A percentile compares a stretch with the other conserved stretches of the same genome.
phyloP scores from a whole-genome alignment of 1,140 invertebrate species.

The Dryas iulia region DNA sequence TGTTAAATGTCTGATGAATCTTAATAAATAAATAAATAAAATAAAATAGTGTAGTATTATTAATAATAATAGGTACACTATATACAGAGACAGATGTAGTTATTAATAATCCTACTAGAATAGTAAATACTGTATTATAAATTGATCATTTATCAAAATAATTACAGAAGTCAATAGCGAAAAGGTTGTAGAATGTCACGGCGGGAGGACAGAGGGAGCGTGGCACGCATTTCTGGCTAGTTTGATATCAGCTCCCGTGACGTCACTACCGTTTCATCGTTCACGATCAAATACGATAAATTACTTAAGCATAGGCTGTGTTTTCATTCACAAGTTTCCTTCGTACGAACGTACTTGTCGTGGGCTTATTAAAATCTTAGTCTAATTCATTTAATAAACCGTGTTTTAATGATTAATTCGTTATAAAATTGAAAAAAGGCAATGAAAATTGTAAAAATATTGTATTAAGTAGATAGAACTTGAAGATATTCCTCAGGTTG shows the following conservation, averaged over 20 bases:
- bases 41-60: too few relatives aligned
- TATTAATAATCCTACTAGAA: too few relatives aligned
- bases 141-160: neutral
- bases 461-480: neutral
- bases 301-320: constrained; percentile 15
- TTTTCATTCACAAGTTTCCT: constrained; percentile 5
- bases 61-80: too few relatives aligned
- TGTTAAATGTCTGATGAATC: too few relatives aligned
- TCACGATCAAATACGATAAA: constrained; percentile 47
- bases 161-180: constrained; percentile 21
- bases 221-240: constrained; percentile 76
- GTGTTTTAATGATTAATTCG: neutral
- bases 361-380: neutral
- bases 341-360: neutral
- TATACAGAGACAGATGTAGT: too few relatives aligned
- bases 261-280: constrained; percentile 59
- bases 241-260: constrained; percentile 74
- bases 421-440: neutral
- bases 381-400: neutral
- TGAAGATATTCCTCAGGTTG: constrained; percentile 55
- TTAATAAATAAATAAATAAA: too few relatives aligned
- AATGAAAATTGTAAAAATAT: neutral
- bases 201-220: constrained; percentile 66
- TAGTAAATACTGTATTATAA: neutral
- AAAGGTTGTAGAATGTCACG: constrained; percentile 64